Conservation (phyloP, 2,888 invertebrate genomes). For the Colletes collaris region DNA sequence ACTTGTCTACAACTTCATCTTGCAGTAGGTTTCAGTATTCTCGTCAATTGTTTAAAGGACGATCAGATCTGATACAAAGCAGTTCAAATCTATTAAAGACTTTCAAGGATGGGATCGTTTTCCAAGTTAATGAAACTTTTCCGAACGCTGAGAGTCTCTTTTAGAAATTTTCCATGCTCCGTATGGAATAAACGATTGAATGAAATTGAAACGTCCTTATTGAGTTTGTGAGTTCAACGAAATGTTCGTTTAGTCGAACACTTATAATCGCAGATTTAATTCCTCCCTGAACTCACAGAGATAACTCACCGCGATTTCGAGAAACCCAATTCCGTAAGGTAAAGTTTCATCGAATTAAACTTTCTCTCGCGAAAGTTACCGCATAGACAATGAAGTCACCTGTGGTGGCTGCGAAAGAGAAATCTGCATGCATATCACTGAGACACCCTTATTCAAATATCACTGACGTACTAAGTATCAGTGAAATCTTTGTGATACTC, state of each 20-base stretch:
- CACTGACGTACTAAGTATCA: conserved; percentile 35
- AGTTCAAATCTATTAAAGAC: conserved; percentile 6
- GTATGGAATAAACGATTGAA: background rate
- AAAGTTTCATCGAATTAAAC: conserved; percentile 72
- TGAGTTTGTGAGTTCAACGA: conserved; percentile 1
- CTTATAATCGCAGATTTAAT: conserved; percentile 36
- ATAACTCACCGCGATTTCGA: conserved; percentile 36
- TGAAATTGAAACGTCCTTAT: conserved; percentile 5
- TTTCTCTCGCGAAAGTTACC: conserved; percentile 59
- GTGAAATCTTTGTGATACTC: conserved; percentile 26
- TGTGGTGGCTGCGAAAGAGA: conserved; percentile 49
- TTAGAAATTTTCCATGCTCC: background rate
- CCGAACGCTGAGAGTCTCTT: background rate
- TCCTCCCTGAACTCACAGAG: conserved; percentile 12
- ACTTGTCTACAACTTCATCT: background rate
- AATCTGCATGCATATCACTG: conserved; percentile 67
- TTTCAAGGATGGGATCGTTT: background rate
- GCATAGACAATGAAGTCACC: conserved; percentile 51
- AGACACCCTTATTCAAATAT: conserved; percentile 64
- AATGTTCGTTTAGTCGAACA: conserved; percentile 10
- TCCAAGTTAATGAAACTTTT: conserved; percentile 7
- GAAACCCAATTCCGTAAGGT: conserved; percentile 38
- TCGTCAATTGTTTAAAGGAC: background rate
- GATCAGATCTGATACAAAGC: conserved; percentile 5
- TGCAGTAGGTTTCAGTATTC: background rate